phyloP scores from a whole-genome alignment of 92 coral and sea anemone species.

The Parazoanthus atlanticus region DNA sequence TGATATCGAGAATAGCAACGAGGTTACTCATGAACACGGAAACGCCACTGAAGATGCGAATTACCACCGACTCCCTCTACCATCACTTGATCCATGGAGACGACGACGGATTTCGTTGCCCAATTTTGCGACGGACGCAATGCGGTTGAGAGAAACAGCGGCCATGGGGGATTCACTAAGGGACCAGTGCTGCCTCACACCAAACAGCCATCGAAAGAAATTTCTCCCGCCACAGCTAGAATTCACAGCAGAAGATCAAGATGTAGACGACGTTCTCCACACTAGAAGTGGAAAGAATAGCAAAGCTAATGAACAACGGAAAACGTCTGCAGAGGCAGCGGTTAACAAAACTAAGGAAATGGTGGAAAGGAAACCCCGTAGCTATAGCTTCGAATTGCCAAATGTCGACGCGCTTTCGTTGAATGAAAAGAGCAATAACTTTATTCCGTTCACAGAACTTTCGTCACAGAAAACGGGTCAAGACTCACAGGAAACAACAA shows the following conservation, averaged over 20 bases:
- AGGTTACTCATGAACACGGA: not conserved
- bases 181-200: conserved; percentile 15
- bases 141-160: conserved; percentile 10
- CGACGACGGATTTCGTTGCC: conserved; percentile 28
- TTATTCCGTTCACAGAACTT: not conserved
- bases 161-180: not conserved
- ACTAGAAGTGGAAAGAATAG: not conserved
- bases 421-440: conserved; percentile 3
- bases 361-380: conserved; percentile 15
- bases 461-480: not conserved
- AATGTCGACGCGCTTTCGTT: not conserved
- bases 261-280: not conserved
- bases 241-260: not conserved
- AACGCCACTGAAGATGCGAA: not conserved
- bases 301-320: not conserved
- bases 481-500: not conserved
- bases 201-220: not conserved
- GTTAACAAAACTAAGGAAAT: not conserved
- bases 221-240: not conserved
- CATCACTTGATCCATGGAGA: conserved; percentile 1
- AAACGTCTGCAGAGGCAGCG: not conserved
- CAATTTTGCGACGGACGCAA: conserved; percentile 30
- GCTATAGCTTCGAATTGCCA: conserved; percentile 30
- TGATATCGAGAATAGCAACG: not conserved
- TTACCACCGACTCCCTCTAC: not conserved